Evolutionary conservation across 2,888 invertebrate genomes (phyloP).

Genomic region (Sminthurides aquaticus): DNA sequence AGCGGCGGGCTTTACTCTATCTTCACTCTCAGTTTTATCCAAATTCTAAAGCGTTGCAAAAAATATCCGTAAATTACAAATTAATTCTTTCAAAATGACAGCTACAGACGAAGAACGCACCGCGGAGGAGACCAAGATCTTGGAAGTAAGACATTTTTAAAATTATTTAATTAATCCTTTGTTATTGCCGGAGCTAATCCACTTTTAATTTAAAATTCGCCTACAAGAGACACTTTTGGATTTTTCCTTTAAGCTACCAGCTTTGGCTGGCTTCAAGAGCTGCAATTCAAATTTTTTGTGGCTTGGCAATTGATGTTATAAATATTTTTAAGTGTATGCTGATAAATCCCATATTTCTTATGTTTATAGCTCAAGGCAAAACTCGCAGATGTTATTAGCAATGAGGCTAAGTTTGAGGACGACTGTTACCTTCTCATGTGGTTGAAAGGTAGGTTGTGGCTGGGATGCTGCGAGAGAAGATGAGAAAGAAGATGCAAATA

Average conservation of each 20-base stretch:
- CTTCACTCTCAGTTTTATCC: neutral
- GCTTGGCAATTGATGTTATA: neutral
- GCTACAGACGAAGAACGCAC: neutral
- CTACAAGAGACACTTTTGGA: too few species aligned
- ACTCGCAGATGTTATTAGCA: neutral
- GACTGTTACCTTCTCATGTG: conserved; percentile 4
- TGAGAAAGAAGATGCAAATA: neutral
- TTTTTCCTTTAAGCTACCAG: too few species aligned
- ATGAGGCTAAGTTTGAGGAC: neutral
- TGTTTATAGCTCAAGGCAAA: neutral
- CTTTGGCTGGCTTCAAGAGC: too few species aligned
- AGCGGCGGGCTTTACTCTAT: too few species aligned
- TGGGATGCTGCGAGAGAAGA: neutral
- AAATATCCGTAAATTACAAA: neutral
- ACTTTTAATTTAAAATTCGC: too few species aligned
- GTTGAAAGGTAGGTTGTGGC: neutral
- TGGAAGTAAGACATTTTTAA: neutral
- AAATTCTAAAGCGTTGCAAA: neutral
- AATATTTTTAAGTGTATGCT: neutral
- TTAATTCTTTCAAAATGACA: neutral
- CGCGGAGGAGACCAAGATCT: neutral
- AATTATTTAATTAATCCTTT: too few species aligned
- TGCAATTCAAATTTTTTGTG: neutral
- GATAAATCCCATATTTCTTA: too few species aligned
- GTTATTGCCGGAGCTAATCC: too few species aligned